These are phyloP conservation scores for Hypolimnas misippus DNA, from an alignment of 2,888 invertebrate species.

Conservation along the genomic window DNA sequence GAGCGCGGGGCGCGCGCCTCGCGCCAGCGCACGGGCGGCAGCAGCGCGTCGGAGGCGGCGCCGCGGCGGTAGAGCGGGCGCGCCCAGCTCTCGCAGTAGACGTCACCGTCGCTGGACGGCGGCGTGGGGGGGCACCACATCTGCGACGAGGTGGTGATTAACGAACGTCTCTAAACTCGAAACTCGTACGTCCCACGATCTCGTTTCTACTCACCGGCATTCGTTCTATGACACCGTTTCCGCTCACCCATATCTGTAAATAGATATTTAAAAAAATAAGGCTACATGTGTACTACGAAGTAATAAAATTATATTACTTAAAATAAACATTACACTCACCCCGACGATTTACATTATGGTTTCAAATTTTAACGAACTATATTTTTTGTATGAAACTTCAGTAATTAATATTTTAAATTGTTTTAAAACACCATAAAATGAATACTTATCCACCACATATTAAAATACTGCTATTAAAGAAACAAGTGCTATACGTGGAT, in stretches of 20 bases:
- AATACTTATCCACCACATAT: no score
- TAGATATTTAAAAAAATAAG: not conserved
- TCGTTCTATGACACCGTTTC: slow-evolving; percentile 85
- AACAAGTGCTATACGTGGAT: no score
- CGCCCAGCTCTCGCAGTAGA: slow-evolving; percentile 94
- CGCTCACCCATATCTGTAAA: slow-evolving; percentile 90
- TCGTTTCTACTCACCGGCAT: slow-evolving; percentile 90
- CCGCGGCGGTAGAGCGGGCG: slow-evolving; percentile 92
- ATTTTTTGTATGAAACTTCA: no score
- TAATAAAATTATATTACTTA: not conserved
- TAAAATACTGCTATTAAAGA: no score
- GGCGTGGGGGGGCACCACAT: slow-evolving; percentile 99
- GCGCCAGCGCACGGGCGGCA: slow-evolving; percentile 84
- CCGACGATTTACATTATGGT: not conserved
- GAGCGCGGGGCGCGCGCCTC: slow-evolving; percentile 83
- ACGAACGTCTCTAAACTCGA: not conserved
- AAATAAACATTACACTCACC: slow-evolving; percentile 4
- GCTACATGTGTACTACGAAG: not conserved
- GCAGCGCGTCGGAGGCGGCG: slow-evolving; percentile 89
- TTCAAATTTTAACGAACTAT: not conserved
- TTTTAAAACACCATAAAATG: no score
- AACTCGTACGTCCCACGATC: slow-evolving; percentile 4
- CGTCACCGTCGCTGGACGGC: slow-evolving; percentile 95
- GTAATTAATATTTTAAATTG: no score
- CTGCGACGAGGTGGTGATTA: slow-evolving; percentile 73